Evolutionary conservation across 2,888 invertebrate genomes (phyloP).

Genomic region (Nematopogon swammerdamellus): DNA sequence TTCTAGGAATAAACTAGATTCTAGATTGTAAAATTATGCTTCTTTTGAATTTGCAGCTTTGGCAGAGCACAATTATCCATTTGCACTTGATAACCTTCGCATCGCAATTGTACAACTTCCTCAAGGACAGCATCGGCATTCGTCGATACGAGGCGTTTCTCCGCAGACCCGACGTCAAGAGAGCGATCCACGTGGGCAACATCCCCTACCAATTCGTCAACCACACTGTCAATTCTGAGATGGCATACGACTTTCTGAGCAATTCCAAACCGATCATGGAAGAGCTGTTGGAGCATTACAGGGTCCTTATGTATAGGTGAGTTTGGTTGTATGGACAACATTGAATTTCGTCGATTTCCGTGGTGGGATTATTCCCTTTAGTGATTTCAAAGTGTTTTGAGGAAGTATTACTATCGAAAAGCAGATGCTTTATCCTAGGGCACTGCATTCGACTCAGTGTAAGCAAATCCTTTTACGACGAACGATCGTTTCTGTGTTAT

Average conservation of each 20-base stretch:
- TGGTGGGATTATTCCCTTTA: not conserved
- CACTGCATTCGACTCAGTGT: no score
- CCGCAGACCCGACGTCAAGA: constrained; percentile 46
- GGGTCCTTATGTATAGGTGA: constrained; percentile 65
- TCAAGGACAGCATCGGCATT: constrained; percentile 34
- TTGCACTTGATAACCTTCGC: constrained; percentile 21
- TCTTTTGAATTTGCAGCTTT: not conserved
- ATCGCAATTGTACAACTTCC: constrained; percentile 23
- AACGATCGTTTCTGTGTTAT: no score
- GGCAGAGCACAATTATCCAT: constrained; percentile 3
- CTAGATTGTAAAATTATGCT: no score
- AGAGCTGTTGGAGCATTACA: constrained; percentile 57
- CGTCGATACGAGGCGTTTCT: constrained; percentile 54
- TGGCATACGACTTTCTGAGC: constrained; percentile 64
- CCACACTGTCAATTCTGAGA: constrained; percentile 54
- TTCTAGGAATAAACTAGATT: no score
- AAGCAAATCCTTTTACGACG: no score
- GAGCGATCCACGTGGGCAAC: constrained; percentile 71
- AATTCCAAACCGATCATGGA: constrained; percentile 59
- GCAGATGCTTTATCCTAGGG: no score
- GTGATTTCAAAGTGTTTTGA: no score
- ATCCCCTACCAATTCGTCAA: constrained; percentile 49
- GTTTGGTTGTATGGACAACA: constrained; percentile 9
- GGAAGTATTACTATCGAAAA: no score
- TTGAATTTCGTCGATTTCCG: not conserved